Conservation (phyloP, 2,888 invertebrate species). For the Pantelozetes paolii region DNA sequence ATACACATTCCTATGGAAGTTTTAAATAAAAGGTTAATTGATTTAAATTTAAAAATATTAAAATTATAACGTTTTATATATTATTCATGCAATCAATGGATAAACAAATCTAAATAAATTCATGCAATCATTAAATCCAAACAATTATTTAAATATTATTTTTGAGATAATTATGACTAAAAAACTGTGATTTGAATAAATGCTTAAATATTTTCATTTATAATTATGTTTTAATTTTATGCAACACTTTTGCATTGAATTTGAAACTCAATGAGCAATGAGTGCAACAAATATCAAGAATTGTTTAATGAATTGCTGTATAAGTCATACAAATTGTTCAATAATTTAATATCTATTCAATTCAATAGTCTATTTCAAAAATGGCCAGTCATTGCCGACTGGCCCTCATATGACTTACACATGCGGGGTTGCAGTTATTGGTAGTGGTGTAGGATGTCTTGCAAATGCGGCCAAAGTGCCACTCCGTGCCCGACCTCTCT, state of each 20-base stretch:
- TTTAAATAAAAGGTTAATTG: too few species aligned
- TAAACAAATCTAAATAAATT: neutral
- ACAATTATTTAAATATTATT: too few species aligned
- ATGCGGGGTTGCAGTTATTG: conserved; percentile 59
- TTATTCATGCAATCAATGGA: neutral
- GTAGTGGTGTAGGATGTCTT: conserved; percentile 63
- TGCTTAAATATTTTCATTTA: neutral
- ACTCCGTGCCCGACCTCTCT: conserved; percentile 65
- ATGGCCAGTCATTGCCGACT: neutral
- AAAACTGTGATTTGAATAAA: too few species aligned
- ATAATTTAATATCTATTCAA: neutral
- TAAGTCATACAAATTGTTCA: too few species aligned
- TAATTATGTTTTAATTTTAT: neutral
- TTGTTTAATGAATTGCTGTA: too few species aligned
- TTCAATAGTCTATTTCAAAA: conserved; percentile 13
- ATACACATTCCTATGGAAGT: conserved; percentile 63
- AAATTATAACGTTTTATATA: neutral
- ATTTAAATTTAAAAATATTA: too few species aligned
- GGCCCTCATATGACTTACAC: conserved; percentile 24
- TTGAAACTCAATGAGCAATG: neutral
- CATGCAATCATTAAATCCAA: neutral
- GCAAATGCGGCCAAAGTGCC: conserved; percentile 64
- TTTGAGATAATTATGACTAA: too few species aligned
- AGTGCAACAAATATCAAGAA: conserved; percentile 6
- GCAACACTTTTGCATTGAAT: neutral